phyloP scores from a whole-genome alignment of 2,888 invertebrate genomes.

The Andrena bicolor region DNA sequence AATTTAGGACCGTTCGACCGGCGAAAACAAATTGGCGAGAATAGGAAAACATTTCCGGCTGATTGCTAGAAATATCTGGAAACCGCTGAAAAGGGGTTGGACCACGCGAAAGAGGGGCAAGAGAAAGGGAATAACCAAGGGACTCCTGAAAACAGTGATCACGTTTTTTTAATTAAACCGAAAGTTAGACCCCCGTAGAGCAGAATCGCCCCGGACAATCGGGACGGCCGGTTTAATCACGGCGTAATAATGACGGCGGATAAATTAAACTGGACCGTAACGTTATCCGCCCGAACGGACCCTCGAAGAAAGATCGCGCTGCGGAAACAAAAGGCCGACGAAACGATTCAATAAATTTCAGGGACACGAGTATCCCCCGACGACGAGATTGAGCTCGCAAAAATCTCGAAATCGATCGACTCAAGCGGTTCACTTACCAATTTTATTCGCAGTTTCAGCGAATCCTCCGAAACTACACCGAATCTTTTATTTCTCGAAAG shows the following conservation, averaged over 20 bases:
- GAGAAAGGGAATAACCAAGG: slow-evolving; percentile 44
- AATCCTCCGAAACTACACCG: neutral
- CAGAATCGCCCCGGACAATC: slow-evolving; percentile 53
- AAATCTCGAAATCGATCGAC: slow-evolving; percentile 14
- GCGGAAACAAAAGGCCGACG: slow-evolving; percentile 58
- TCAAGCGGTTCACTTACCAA: neutral
- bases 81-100: slow-evolving; percentile 54
- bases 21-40: slow-evolving; percentile 59
- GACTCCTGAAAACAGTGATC: slow-evolving; percentile 70
- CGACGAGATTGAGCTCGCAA: slow-evolving; percentile 16
- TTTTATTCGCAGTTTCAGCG: neutral
- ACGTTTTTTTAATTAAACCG: slow-evolving; percentile 77
- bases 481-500: neutral
- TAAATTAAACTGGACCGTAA: slow-evolving; percentile 75
- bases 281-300: slow-evolving; percentile 61
- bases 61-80: slow-evolving; percentile 67
- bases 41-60: slow-evolving; percentile 65
- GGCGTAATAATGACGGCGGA: slow-evolving; percentile 76
- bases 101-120: slow-evolving; percentile 2
- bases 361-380: slow-evolving; percentile 5
- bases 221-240: slow-evolving; percentile 73
- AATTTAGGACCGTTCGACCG: slow-evolving; percentile 48
- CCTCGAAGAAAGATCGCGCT: slow-evolving; percentile 66
- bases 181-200: slow-evolving; percentile 67
- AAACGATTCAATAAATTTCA: slow-evolving; percentile 68